Evolutionary conservation across 2,797 vertebrate species (phyloP), one percentile per base, ranked within the genome.

Genomic region (Acanthurus tractus): DNA sequence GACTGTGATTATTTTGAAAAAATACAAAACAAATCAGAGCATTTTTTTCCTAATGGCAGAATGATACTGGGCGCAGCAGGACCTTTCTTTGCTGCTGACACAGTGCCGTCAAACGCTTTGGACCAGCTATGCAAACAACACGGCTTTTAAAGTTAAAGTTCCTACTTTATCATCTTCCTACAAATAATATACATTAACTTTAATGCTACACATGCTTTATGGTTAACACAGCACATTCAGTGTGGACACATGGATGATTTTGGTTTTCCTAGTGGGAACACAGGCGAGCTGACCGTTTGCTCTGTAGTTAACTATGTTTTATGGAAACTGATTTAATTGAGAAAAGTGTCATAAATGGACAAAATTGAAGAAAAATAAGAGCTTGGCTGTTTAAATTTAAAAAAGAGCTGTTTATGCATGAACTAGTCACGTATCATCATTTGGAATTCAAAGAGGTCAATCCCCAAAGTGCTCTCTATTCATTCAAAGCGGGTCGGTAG

Each of bases 371-470:
- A 22, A 56, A 44, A 66, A 71, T 8, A 70, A 79, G 38, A 77
- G 75, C 54, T 80, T 61, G 73, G 64, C 29, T 54, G n/a, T 69
- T 65, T 49, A 44, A 58, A 7, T 10, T 17, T 18, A 36, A 54
- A 54, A 38, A 63, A 68, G 46, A 49, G n/a, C 57, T 58, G 70
- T 63, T 53, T 70, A 56, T 69, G 52, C 56, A 0, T 59, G 48
- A 88, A 75, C 38, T 54, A 29, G 62, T 70, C 58, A 66, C 3
- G 11, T 55, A 64, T 79, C 74, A 84, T 78, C 49, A 84, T 85
- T 76, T 70, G 38, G 63, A 70, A 84, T 82, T 92, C 53, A 88
- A 80, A 82, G 69, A 80, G 65, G 42, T 65, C 40, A 34, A n/a
- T 56, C 52, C 74, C 78, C 57, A 48, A 58, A 70, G 78, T 64